These are phyloP conservation scores for Araneus ventricosus DNA, from an alignment of 1,140 invertebrate genomes.

Conservation along the genomic window DNA sequence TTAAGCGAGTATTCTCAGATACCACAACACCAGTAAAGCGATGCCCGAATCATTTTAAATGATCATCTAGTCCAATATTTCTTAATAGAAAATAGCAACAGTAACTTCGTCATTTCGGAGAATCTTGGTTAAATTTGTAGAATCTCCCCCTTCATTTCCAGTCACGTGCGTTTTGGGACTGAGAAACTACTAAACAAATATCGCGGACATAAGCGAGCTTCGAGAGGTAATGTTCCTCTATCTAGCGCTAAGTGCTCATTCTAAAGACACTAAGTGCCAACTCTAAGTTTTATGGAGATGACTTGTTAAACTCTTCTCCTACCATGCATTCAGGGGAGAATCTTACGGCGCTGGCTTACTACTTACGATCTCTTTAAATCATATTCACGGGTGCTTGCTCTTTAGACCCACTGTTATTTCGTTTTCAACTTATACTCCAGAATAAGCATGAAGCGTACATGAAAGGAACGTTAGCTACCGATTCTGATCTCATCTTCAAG, in stretches of 20 bases:
- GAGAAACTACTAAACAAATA: constrained; percentile 74
- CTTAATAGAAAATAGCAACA: constrained; percentile 6
- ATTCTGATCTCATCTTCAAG: neutral
- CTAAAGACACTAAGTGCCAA: constrained; percentile 72
- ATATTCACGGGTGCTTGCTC: constrained; percentile 71
- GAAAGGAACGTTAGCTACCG: neutral
- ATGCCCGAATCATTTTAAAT: neutral
- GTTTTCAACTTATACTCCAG: constrained; percentile 64
- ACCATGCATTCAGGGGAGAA: constrained; percentile 52
- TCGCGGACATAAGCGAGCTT: constrained; percentile 69
- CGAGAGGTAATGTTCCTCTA: constrained; percentile 74
- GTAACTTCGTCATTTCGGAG: neutral
- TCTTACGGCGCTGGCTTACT: constrained; percentile 68
- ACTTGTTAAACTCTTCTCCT: constrained; percentile 74
- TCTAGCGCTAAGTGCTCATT: constrained; percentile 75
- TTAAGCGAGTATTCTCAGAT: too few species aligned
- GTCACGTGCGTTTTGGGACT: constrained; percentile 73
- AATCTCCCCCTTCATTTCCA: neutral
- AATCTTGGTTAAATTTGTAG: constrained; percentile 54
- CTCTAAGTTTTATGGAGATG: constrained; percentile 74
- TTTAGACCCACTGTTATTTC: constrained; percentile 59
- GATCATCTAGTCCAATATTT: neutral
- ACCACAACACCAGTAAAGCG: neutral
- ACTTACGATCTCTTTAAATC: constrained; percentile 73
- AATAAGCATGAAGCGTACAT: constrained; percentile 45